Evolutionary conservation across 2,113 vertebrate genomes (phyloP).

Genomic region (Sinocyclocheilus rhinocerous): DNA sequence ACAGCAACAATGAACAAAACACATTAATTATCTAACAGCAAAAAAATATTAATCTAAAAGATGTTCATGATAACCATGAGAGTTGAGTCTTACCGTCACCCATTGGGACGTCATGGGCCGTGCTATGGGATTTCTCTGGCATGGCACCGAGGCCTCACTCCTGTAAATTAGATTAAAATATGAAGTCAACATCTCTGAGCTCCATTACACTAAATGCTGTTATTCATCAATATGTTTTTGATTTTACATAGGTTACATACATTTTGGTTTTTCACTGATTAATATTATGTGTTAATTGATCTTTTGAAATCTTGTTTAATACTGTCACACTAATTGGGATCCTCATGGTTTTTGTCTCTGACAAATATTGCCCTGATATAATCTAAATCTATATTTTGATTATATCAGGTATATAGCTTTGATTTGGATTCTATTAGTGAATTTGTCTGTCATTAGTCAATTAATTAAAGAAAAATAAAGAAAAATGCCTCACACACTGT

Average conservation of each 20-base stretch:
- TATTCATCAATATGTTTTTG: background rate
- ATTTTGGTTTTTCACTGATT: background rate
- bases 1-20: background rate
- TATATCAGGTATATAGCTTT: background rate
- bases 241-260: background rate
- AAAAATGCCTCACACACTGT: background rate
- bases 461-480: background rate
- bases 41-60: background rate
- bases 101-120: conserved; percentile 59
- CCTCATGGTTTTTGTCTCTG: background rate
- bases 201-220: background rate
- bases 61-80: background rate
- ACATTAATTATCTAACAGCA: background rate
- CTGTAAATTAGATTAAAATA: conserved; percentile 39
- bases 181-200: background rate
- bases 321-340: background rate
- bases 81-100: conserved; percentile 63
- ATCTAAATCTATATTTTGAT: too few species aligned
- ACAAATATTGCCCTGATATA: background rate
- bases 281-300: background rate
- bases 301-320: background rate
- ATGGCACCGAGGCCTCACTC: conserved; percentile 57
- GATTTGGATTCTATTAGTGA: background rate
- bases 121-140: conserved; percentile 63
- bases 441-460: background rate